phyloP scores from a whole-genome alignment of 1,140 invertebrate genomes.

The Drosophila orosa region DNA sequence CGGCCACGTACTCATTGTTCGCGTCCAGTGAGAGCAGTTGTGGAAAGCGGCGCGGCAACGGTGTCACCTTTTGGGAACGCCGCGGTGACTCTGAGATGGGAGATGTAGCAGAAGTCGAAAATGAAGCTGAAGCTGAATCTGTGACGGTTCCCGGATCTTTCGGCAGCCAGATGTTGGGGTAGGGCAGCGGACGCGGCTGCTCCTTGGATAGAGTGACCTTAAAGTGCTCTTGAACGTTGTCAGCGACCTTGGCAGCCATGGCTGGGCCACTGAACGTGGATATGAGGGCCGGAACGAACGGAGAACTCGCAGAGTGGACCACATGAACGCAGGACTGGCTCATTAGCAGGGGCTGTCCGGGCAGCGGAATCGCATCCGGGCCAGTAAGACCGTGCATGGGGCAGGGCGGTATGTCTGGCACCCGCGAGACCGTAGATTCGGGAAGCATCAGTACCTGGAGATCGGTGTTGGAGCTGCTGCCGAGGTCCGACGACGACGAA shows the following conservation, averaged over 20 bases:
- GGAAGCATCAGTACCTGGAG: slow-evolving; percentile 13
- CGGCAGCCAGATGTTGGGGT: slow-evolving; percentile 35
- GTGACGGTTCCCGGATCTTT: neutral
- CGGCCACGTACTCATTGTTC: slow-evolving; percentile 9
- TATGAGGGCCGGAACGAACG: neutral
- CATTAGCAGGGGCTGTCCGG: slow-evolving; percentile 21
- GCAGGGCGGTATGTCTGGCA: slow-evolving; percentile 17
- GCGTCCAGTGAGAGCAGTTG: slow-evolving; percentile 1
- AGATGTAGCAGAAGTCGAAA: neutral
- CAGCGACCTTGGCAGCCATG: neutral
- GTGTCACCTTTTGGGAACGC: neutral
- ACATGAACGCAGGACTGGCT: slow-evolving; percentile 41
- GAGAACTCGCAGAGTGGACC: neutral
- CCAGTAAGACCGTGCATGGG: slow-evolving; percentile 28
- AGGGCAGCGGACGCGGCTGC: slow-evolving; percentile 29
- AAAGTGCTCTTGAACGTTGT: slow-evolving; percentile 32
- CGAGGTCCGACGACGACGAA: neutral
- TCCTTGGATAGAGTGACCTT: slow-evolving; percentile 33
- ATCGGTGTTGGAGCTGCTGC: neutral
- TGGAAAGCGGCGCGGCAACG: neutral
- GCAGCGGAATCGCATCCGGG: neutral
- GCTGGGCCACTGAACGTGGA: slow-evolving; percentile 17
- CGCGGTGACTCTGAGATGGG: neutral
- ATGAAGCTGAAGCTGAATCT: neutral
- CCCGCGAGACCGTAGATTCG: neutral